These are phyloP conservation scores for Heteromurus nitidus DNA, from an alignment of 2,888 invertebrate genomes.

Conservation along the genomic window DNA sequence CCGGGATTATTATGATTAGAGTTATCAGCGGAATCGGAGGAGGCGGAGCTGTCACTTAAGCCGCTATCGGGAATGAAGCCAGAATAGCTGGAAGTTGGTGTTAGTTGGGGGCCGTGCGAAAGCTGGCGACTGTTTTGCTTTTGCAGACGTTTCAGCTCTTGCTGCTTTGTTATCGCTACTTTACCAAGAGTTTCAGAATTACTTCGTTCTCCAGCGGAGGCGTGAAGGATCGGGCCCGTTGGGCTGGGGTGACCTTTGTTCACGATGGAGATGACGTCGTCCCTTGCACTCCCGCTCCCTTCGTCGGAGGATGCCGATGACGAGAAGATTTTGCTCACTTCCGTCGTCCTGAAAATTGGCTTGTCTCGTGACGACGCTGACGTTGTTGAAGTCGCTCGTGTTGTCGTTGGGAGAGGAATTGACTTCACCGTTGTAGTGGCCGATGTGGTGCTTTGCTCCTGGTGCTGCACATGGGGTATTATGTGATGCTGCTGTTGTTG, in stretches of 20 bases:
- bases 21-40: conserved; percentile 44
- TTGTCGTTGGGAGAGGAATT: conserved; percentile 16
- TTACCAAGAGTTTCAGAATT: conserved; percentile 50
- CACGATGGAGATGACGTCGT: not conserved
- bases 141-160: conserved; percentile 63
- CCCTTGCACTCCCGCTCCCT: not conserved
- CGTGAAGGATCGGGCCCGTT: conserved; percentile 48
- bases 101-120: conserved; percentile 23
- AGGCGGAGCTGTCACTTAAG: conserved; percentile 48
- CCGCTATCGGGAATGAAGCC: conserved; percentile 49
- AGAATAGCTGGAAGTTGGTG: conserved; percentile 19
- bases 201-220: conserved; percentile 53
- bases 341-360: conserved; percentile 46
- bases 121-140: conserved; percentile 55
- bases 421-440: conserved; percentile 14
- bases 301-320: conserved; percentile 27
- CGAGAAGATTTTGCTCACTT: conserved; percentile 27
- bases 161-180: conserved; percentile 63
- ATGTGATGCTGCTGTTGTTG: conserved; percentile 55
- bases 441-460: conserved; percentile 27
- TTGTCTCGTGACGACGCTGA: conserved; percentile 34
- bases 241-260: conserved; percentile 27
- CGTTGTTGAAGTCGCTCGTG: conserved; percentile 8
- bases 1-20: conserved; percentile 47
- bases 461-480: conserved; percentile 46